phyloP scores from a whole-genome alignment of 2,888 invertebrate species.

The Tetragonisca angustula region DNA sequence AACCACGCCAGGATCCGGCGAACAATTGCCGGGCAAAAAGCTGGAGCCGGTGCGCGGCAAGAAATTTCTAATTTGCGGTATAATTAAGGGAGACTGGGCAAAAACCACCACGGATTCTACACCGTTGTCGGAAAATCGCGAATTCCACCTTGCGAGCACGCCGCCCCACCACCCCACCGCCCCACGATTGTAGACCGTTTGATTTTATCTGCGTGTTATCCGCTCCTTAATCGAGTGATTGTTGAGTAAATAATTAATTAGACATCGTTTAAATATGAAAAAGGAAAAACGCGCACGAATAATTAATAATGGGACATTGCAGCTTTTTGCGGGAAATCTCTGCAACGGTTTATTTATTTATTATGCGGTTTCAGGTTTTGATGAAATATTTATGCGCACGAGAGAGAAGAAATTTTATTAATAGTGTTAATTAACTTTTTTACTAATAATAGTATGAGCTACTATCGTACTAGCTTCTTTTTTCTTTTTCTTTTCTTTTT shows the following conservation, averaged over 20 bases:
- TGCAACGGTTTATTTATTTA: background rate
- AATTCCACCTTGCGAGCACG: slow-evolving; percentile 76
- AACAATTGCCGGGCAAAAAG: slow-evolving; percentile 77
- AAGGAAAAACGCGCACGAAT: background rate
- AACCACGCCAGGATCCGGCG: slow-evolving; percentile 72
- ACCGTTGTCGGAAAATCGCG: slow-evolving; percentile 78
- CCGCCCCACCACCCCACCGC: slow-evolving; percentile 12
- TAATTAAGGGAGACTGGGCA: slow-evolving; percentile 82
- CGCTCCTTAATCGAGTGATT: slow-evolving; percentile 5
- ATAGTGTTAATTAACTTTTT: no score
- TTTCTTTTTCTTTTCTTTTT: no score
- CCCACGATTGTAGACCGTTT: slow-evolving; percentile 17
- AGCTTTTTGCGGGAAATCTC: background rate
- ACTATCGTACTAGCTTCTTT: no score
- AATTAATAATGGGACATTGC: background rate
- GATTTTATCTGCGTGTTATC: slow-evolving; percentile 9
- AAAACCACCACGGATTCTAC: slow-evolving; percentile 80
- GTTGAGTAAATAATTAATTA: slow-evolving; percentile 38
- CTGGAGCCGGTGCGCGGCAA: slow-evolving; percentile 75
- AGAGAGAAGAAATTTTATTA: no score
- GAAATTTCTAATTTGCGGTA: slow-evolving; percentile 84
- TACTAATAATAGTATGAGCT: no score
- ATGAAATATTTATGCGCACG: no score
- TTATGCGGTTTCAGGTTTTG: no score
- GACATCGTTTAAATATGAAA: background rate